phyloP scores from a whole-genome alignment of 2,113 vertebrate genomes.

The Scatophagus argus region DNA sequence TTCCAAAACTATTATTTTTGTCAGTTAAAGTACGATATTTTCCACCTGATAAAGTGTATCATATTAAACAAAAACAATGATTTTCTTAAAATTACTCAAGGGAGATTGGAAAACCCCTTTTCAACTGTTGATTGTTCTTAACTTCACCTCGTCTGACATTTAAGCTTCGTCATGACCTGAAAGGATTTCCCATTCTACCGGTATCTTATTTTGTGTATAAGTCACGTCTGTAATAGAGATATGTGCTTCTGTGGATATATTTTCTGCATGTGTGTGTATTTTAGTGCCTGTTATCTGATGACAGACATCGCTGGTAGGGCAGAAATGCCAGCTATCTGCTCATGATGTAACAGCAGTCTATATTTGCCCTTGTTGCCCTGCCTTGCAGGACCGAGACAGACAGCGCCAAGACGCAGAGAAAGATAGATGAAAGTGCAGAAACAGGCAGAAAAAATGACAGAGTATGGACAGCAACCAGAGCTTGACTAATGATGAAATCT shows the following conservation, averaged over 20 bases:
- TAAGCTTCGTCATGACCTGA: not conserved
- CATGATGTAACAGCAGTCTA: constrained; percentile 64
- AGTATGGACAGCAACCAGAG: not conserved
- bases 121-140: not conserved
- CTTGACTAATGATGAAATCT: not conserved
- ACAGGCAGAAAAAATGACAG: constrained; percentile 3
- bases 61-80: not conserved
- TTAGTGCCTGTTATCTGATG: constrained; percentile 65
- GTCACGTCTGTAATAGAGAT: constrained; percentile 15
- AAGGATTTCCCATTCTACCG: not conserved
- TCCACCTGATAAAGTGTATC: not conserved
- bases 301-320: constrained; percentile 66
- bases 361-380: constrained; percentile 64
- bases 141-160: not conserved
- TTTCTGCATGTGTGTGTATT: constrained; percentile 50
- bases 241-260: constrained; percentile 11
- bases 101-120: not conserved
- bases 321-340: constrained; percentile 71
- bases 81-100: not conserved
- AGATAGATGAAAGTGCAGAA: constrained; percentile 15
- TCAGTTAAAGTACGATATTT: not conserved
- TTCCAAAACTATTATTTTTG: constrained; percentile 11
- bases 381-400: constrained; percentile 39
- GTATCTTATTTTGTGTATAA: not conserved
- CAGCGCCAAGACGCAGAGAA: constrained; percentile 11